Evolutionary conservation across 1,140 invertebrate species (phyloP).

Genomic region (Pseudomyrmex flavicornis): DNA sequence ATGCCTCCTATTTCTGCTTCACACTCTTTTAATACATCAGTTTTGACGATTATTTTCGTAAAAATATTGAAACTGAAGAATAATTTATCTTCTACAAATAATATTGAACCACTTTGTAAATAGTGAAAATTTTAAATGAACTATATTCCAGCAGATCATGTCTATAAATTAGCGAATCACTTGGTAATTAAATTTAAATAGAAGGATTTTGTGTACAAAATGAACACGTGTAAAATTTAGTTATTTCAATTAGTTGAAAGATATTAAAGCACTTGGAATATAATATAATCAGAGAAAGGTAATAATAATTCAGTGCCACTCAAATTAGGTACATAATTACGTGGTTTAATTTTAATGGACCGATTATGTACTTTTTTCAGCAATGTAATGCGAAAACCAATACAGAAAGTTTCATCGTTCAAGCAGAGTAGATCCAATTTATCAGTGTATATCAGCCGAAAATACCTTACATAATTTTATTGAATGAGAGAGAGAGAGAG

Average conservation of each 20-base stretch:
- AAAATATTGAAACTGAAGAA: background rate
- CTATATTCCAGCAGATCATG: too few relatives aligned
- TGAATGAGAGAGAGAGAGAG: background rate
- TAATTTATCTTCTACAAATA: too few relatives aligned
- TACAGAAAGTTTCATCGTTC: constrained; percentile 6
- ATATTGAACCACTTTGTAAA: too few relatives aligned
- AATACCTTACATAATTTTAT: constrained; percentile 51
- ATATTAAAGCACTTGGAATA: too few relatives aligned
- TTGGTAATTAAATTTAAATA: too few relatives aligned
- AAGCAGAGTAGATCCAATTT: constrained; percentile 21
- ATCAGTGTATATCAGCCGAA: constrained; percentile 22
- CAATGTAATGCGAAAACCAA: background rate
- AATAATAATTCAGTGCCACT: too few relatives aligned
- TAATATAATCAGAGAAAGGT: too few relatives aligned
- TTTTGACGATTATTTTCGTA: background rate
- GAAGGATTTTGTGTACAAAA: too few relatives aligned
- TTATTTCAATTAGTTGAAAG: too few relatives aligned
- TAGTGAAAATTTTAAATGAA: too few relatives aligned
- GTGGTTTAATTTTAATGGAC: constrained; percentile 5
- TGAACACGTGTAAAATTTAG: too few relatives aligned
- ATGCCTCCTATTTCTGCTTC: constrained; percentile 2
- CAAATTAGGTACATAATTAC: background rate
- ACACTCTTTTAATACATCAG: background rate
- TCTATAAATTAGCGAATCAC: too few relatives aligned
- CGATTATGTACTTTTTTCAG: constrained; percentile 27